Percentiles rank a stretch among this genome's conserved stretches.
phyloP scores from a whole-genome alignment of 2,888 invertebrate species.

The Strigamia transsilvanica region DNA sequence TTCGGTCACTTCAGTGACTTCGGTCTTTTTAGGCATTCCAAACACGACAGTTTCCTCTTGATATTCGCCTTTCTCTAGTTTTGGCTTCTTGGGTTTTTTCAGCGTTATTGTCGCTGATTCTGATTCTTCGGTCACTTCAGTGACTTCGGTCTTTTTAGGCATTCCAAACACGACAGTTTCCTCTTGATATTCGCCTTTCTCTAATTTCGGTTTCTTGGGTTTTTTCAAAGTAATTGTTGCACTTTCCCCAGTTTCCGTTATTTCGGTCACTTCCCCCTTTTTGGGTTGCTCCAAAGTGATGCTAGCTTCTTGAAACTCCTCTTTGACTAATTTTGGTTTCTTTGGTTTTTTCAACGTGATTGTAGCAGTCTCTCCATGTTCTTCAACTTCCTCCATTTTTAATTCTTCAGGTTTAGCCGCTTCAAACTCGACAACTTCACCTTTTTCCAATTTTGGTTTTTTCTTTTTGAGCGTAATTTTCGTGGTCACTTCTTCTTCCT shows the following conservation, averaged over 20 bases:
- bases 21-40: conserved; percentile 70
- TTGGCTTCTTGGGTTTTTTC: conserved; percentile 33
- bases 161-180: not conserved
- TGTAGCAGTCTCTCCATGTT: conserved; percentile 44
- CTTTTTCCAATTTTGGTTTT: conserved; percentile 36
- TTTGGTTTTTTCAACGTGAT: conserved; percentile 51
- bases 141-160: conserved; percentile 18
- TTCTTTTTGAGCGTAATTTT: not conserved
- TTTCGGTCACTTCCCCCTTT: conserved; percentile 36
- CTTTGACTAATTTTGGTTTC: conserved; percentile 41
- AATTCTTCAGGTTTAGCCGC: conserved; percentile 15
- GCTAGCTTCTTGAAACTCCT: conserved; percentile 23
- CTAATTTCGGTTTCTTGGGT: conserved; percentile 45
- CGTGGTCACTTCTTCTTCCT: not conserved
- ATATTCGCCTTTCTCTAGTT: conserved; percentile 9
- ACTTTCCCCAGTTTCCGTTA: not conserved
- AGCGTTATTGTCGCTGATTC: conserved; percentile 14
- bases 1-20: conserved; percentile 60
- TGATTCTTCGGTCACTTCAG: conserved; percentile 48
- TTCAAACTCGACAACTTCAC: not conserved
- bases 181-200: not conserved
- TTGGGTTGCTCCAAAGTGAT: conserved; percentile 24
- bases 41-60: conserved; percentile 64
- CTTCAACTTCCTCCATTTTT: conserved; percentile 41
- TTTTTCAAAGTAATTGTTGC: not conserved